Evolutionary conservation across 2,797 vertebrate species (phyloP), one percentile per base, ranked within the genome.

Genomic region (Chromobotia macracanthus): DNA sequence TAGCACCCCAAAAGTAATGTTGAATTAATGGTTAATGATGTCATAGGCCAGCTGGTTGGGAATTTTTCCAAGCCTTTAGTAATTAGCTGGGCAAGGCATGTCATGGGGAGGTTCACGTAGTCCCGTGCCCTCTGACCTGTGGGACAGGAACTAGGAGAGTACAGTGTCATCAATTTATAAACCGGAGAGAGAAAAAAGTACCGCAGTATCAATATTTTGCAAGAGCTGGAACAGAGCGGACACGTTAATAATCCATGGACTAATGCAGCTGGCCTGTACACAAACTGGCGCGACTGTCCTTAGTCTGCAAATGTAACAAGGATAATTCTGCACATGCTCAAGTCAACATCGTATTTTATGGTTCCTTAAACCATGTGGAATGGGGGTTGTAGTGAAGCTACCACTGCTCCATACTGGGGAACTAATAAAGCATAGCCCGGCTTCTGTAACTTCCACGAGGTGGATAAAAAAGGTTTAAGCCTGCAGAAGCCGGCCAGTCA

Each of bases 301-400:
- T 76, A 82, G 87, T 89, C 82, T 85, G 79, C 80, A 61, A 85
- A 79, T 80, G 79, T 82, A 82, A 77, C 16, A 2, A 83, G 71
- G 81, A 83, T 91, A 71, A 80, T 90, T 88, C 87, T 88, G 87
- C 84, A 84, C 84, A 88, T 86, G 88, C 87, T 89, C 82, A 85
- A 84, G 79, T 90, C 85, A 86, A 84, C 60, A 82, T 80, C 63
- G 85, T 83, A 83, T 89, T 92, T 88, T 87, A 89, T 89, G 75
- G 83, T 48, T 66, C 46, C 38, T 16, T 41, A 51, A 53, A 19
- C 25, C 56, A 35, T 9, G 31, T 64, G 28, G 2, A 61, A 11
- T 16, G 25, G 25, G 2, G 28, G 38, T 2, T 38, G 38, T 44
- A 6, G 25, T 7, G 64, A 28, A 68, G 28, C 46, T 23, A 64